These are phyloP conservation scores for Lycorma delicatula DNA, from an alignment of 1,140 invertebrate genomes.

Conservation along the genomic window DNA sequence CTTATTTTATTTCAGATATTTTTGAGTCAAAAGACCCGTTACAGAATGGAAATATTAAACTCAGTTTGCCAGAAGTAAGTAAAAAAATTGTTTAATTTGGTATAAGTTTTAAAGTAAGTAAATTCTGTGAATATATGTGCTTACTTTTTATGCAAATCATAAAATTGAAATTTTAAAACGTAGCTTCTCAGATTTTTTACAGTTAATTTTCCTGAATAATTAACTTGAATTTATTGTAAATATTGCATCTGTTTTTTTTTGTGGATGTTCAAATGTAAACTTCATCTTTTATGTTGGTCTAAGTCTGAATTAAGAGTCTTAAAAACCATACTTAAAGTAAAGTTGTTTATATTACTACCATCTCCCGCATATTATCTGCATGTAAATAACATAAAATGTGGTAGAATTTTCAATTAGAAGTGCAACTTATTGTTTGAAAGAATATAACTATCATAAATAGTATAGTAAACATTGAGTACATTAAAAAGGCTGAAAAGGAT, in stretches of 20 bases:
- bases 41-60: conserved; percentile 71
- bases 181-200: not conserved
- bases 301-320: too few species aligned
- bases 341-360: too few species aligned
- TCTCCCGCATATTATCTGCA: too few species aligned
- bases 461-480: too few species aligned
- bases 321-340: too few species aligned
- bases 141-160: not conserved
- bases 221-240: not conserved
- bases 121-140: not conserved
- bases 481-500: too few species aligned
- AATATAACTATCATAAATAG: too few species aligned
- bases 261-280: too few species aligned
- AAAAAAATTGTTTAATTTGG: conserved; percentile 10
- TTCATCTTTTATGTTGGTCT: too few species aligned
- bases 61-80: conserved; percentile 67
- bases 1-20: conserved; percentile 48
- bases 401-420: too few species aligned
- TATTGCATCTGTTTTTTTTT: not conserved
- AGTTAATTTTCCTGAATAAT: not conserved
- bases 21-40: conserved; percentile 75
- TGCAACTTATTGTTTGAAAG: too few species aligned
- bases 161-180: not conserved
- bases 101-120: conserved; percentile 14
- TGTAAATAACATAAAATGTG: too few species aligned